Evolutionary conservation across 1,140 invertebrate genomes (phyloP), one percentile per base, ranked within the genome.

Genomic region (Lordiphosa clarofinis): DNA sequence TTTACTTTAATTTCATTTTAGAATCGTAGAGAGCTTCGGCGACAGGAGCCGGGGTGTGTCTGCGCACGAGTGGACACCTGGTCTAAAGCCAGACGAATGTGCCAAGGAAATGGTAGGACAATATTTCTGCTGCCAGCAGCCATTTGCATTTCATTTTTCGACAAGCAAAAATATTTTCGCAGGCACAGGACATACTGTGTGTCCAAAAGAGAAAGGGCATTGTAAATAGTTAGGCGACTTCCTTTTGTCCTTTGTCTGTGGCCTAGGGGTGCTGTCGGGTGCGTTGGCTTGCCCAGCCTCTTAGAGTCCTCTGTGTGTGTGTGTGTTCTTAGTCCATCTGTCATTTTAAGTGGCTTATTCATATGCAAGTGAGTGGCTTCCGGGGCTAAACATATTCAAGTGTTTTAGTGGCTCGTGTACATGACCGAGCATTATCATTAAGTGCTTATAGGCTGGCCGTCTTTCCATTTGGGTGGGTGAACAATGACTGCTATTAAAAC

Each of bases 311-410:
- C 0, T 40, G 4, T 64, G 11, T 35, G 40, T 58, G 40, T 73
- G 46, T 40, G 33, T 13, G 28, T 28, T 47, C 21, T 24, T 57
- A 59, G 76, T 84, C 65, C 78, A 84, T 84, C 73, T 84, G 78
- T 84, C 78, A 84, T 84, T 84, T 78, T 84, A 84, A 84, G 78
- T 84, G 78, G 79, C 78, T 84, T 84, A 84, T 84, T 84, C 78
- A 84, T 84, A 84, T 84, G 78, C 78, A 84, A 84, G 78, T 84
- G 79, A 84, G 78, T 84, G 79, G 78, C 78, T 84, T 84, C 78
- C 78, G 73, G 76, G 78, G 78, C 78, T 84, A 84, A 84, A 65
- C 79, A 84, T 84, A 84, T 84, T 84, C 73, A 84, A 84, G 78
- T 84, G 78, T 84, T 84, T 86, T 78, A 84, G 78, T 84, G 73